phyloP scores from a whole-genome alignment of 2,113 vertebrate species.

The Brevimyrus niger region DNA sequence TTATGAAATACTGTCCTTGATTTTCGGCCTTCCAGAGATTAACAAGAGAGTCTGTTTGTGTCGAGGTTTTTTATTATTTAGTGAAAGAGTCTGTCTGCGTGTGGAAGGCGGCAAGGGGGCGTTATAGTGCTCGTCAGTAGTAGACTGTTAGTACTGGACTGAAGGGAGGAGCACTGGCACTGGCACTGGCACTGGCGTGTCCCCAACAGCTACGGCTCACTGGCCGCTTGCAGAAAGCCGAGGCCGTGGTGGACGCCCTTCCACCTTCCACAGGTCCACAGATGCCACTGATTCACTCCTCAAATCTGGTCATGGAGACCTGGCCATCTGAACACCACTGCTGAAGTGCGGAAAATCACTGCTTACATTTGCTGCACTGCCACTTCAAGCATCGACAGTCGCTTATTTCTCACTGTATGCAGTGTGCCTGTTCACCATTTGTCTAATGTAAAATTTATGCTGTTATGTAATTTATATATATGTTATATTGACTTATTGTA shows the following conservation, averaged over 20 bases:
- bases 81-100: neutral
- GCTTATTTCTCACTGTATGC: neutral
- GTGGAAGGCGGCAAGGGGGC: neutral
- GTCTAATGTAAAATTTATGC: neutral
- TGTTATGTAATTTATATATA: neutral
- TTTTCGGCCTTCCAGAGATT: neutral
- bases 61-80: neutral
- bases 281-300: neutral
- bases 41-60: neutral
- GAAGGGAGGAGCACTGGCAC: neutral
- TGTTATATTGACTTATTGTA: neutral
- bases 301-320: neutral
- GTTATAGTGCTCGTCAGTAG: neutral
- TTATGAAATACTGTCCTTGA: neutral
- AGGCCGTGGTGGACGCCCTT: neutral
- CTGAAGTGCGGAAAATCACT: neutral
- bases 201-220: neutral
- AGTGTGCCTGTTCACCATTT: neutral
- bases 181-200: neutral
- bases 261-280: neutral
- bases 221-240: neutral
- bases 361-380: neutral
- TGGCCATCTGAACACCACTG: neutral
- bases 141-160: neutral
- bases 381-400: neutral